Conservation (phyloP, 2,888 invertebrate genomes). For the Drosophila dives region DNA sequence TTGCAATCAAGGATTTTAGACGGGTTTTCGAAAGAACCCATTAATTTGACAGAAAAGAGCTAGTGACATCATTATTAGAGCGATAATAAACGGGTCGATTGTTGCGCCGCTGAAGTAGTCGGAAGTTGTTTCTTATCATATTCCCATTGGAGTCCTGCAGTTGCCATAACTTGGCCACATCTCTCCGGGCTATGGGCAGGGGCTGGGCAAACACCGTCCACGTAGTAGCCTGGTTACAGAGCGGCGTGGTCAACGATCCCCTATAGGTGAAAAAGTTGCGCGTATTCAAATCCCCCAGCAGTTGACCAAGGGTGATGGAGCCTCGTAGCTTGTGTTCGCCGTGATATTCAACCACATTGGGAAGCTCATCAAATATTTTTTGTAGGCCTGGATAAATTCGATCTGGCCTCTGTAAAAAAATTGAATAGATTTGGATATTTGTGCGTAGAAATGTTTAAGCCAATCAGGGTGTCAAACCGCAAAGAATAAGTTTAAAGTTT, state of each 20-base stretch:
- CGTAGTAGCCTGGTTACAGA: conserved; percentile 89
- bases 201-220: conserved; percentile 89
- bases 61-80: conserved; percentile 10
- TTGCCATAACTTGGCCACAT: conserved; percentile 70
- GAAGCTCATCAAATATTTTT: conserved; percentile 61
- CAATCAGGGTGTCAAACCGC: background rate
- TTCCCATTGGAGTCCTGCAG: conserved; percentile 54
- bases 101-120: conserved; percentile 63
- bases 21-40: background rate
- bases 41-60: conserved; percentile 5
- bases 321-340: conserved; percentile 42
- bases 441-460: background rate
- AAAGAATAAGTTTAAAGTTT: background rate
- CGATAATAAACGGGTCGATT: conserved; percentile 54
- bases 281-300: conserved; percentile 74
- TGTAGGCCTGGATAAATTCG: conserved; percentile 67
- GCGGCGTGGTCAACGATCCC: conserved; percentile 91
- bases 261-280: conserved; percentile 77
- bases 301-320: conserved; percentile 69
- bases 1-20: background rate
- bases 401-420: conserved; percentile 49
- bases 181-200: conserved; percentile 83
- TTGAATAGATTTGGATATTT: background rate
- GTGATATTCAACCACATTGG: conserved; percentile 56
- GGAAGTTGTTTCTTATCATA: conserved; percentile 64